Percentiles rank a stretch among this genome's conserved stretches.
These are phyloP conservation scores for Pseudochirops cupreus DNA, from an alignment of 2,797 vertebrate genomes.

Conservation along the genomic window DNA sequence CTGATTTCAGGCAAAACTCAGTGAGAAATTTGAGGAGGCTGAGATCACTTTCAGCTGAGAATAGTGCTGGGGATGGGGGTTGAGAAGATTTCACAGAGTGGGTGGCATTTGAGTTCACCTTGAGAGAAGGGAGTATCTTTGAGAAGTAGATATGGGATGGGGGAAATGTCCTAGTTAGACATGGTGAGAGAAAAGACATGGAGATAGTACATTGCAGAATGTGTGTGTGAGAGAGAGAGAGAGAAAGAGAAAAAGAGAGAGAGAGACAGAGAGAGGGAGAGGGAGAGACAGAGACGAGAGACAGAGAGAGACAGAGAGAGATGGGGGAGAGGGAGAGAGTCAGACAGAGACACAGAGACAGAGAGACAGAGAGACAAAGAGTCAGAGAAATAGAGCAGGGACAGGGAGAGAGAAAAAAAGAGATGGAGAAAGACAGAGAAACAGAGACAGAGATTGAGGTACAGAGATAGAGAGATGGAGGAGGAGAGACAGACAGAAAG, in stretches of 20 bases:
- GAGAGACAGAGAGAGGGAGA: not conserved
- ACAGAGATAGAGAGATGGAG: too few species aligned
- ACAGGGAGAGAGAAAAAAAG: not conserved
- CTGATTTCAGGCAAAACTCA: not conserved
- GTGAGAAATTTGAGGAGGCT: not conserved
- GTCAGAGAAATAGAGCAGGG: not conserved
- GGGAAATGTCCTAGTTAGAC: not conserved
- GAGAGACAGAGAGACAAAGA: too few species aligned
- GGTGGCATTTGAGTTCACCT: not conserved
- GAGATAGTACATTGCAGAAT: not conserved
- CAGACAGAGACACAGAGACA: too few species aligned
- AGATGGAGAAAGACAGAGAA: not conserved
- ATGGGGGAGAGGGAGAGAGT: too few species aligned
- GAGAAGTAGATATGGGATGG: not conserved
- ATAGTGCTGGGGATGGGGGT: not conserved
- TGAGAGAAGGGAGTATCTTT: not conserved
- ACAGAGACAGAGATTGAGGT: too few species aligned
- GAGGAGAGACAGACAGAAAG: too few species aligned
- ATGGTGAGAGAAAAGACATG: not conserved
- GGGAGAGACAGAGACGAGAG: too few species aligned
- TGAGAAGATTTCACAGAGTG: not conserved
- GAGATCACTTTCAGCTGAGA: slow-evolving; percentile 9
- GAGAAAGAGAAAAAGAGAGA: too few species aligned
- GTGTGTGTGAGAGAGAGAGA: not conserved
- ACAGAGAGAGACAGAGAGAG: too few species aligned